A percentile compares a stretch with the other conserved stretches of the same genome.
phyloP scores from a whole-genome alignment of 2,888 invertebrate species.

The Alsophila aescularia region DNA sequence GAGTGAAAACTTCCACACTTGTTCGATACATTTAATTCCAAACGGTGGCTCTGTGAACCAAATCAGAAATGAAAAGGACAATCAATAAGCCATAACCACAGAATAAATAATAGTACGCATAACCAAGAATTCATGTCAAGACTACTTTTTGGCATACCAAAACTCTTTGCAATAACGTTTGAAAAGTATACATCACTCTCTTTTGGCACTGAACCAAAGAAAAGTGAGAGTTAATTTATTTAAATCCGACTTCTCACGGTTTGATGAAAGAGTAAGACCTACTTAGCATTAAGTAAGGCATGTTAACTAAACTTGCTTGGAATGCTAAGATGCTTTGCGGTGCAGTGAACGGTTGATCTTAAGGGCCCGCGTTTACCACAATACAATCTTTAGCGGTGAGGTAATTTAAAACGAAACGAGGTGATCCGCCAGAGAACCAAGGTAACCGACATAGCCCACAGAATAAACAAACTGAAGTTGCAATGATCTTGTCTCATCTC shows the following conservation, averaged over 20 bases:
- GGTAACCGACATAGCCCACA: no score
- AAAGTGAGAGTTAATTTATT: conserved; percentile 29
- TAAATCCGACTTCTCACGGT: conserved; percentile 24
- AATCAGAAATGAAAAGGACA: no score
- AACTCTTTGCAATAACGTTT: not conserved
- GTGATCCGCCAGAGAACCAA: no score
- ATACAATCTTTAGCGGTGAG: not conserved
- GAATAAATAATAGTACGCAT: no score
- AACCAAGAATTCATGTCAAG: no score
- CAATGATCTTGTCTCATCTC: no score
- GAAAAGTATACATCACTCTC: conserved; percentile 6
- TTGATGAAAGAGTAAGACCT: conserved; percentile 13
- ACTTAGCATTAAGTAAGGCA: conserved; percentile 5
- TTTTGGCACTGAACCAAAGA: conserved; percentile 23
- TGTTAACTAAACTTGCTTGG: conserved; percentile 1
- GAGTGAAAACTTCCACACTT: no score
- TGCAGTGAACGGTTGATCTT: not conserved
- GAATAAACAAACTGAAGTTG: no score
- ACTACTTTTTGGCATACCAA: not conserved
- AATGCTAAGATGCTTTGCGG: not conserved
- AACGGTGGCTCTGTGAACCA: no score
- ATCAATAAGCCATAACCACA: no score
- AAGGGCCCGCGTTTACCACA: not conserved
- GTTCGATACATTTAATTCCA: no score
- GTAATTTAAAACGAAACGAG: not conserved